A percentile compares a stretch with the other conserved stretches of the same genome.
Conservation (phyloP, 2,888 invertebrate species). For the Corythucha ciliata region DNA sequence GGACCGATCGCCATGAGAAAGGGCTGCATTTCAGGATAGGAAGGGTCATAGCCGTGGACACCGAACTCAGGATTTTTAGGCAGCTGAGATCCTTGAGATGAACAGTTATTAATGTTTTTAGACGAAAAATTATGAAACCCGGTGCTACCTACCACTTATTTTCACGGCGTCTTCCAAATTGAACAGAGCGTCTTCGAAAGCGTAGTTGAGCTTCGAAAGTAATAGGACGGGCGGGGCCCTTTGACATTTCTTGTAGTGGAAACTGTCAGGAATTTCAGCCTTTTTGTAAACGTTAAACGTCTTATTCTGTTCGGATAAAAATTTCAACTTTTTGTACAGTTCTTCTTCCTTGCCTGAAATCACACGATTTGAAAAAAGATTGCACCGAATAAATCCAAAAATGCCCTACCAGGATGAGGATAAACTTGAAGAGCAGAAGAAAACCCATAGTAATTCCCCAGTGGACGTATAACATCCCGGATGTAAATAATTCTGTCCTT, state of each 20-base stretch:
- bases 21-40: constrained; percentile 52
- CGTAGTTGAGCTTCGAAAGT: no score
- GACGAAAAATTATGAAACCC: no score
- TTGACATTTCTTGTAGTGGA: constrained; percentile 52
- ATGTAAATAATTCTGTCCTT: constrained; percentile 49
- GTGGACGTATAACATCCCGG: constrained; percentile 45
- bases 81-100: no score
- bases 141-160: no score
- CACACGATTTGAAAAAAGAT: not conserved
- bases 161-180: no score
- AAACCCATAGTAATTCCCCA: constrained; percentile 46
- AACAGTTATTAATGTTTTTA: no score
- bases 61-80: constrained; percentile 52
- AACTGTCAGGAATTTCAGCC: constrained; percentile 50
- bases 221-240: constrained; percentile 55
- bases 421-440: constrained; percentile 53
- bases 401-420: constrained; percentile 46
- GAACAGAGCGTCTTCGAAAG: no score
- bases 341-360: constrained; percentile 12
- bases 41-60: constrained; percentile 58
- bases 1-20: constrained; percentile 64
- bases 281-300: constrained; percentile 47
- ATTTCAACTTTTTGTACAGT: constrained; percentile 14
- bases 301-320: constrained; percentile 7
- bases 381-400: not conserved